Evolutionary conservation across 2,113 vertebrate species (phyloP).

Genomic region (Tauraco erythrolophus): DNA sequence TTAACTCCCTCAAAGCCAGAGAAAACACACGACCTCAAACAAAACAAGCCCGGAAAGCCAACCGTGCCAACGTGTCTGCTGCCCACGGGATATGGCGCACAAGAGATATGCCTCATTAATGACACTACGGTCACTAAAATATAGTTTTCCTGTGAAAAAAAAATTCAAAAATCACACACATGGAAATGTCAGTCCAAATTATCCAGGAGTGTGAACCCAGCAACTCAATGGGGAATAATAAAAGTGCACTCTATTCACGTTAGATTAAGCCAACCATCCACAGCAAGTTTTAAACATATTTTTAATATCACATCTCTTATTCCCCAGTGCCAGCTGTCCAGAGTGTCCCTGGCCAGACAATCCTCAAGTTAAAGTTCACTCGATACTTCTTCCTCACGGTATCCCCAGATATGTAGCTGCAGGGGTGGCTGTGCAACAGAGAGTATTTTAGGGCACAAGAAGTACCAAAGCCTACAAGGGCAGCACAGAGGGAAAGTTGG

Average conservation of each 20-base stretch:
- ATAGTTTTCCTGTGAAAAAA: neutral
- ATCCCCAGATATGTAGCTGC: rapidly evolving
- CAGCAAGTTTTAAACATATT: neutral
- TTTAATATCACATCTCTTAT: neutral
- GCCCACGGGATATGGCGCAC: neutral
- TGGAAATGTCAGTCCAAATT: neutral
- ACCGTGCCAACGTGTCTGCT: neutral
- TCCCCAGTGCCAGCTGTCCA: rapidly evolving
- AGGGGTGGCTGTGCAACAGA: neutral
- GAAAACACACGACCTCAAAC: no score
- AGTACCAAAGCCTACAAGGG: neutral
- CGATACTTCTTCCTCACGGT: rapidly evolving
- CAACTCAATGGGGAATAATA: rapidly evolving
- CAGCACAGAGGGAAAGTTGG: neutral
- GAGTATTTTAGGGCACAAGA: neutral
- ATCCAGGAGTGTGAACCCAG: neutral
- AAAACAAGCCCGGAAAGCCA: neutral
- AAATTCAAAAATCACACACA: no score
- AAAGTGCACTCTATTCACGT: rapidly evolving
- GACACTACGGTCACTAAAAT: rapidly evolving
- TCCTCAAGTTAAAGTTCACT: neutral
- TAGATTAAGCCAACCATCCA: neutral
- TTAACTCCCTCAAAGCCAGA: neutral
- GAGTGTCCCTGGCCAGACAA: neutral
- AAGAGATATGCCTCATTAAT: neutral